Base-by-base conservation (phyloP, 2,888 invertebrate species). In the Athrips mouffetella region DNA sequence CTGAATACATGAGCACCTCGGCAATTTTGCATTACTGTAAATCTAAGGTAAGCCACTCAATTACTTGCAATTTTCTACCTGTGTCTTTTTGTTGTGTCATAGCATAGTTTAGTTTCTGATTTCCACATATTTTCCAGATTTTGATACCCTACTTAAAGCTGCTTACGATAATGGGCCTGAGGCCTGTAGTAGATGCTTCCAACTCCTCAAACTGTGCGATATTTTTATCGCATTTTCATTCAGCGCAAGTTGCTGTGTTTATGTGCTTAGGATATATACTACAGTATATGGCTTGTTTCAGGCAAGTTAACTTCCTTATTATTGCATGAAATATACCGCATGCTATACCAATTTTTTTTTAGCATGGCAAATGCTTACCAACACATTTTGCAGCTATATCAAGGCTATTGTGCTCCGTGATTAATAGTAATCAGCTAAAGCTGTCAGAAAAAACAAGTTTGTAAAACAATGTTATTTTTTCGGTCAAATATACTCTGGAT, bases 1-100 rank as follows among this genome's bases (percentile, higher is more conserved):
- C 90, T 31, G 91, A 92, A 59, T 90, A 91, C 58, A 89, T 92
- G 75, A 94, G 94, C 62, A 94, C 94, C 23, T 94, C 95, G 8
- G 94, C 94, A 7, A 91, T 95, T 57, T 89, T 96, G 70, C 91
- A 91, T 72, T 94, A 94, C 67, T 96, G 96, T 86, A 94, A 96
- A 84, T 91, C 91, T 48, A 94, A 94, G 87, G 91, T 91, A 69
- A 60, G 54, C 31, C 15, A n/a, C n/a, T n/a, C n/a, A n/a, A n/a
- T n/a, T n/a, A n/a, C n/a, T n/a, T n/a, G n/a, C n/a, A n/a, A n/a
- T n/a, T n/a, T n/a, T n/a, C n/a, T n/a, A n/a, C n/a, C n/a, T n/a
- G n/a, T n/a, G n/a, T n/a, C n/a, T n/a, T n/a, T n/a, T n/a, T n/a
- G n/a, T n/a, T n/a, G n/a, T n/a, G n/a, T n/a, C n/a, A n/a, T n/a